phyloP scores from a whole-genome alignment of 1,140 invertebrate species.

The Papilio polytes region DNA sequence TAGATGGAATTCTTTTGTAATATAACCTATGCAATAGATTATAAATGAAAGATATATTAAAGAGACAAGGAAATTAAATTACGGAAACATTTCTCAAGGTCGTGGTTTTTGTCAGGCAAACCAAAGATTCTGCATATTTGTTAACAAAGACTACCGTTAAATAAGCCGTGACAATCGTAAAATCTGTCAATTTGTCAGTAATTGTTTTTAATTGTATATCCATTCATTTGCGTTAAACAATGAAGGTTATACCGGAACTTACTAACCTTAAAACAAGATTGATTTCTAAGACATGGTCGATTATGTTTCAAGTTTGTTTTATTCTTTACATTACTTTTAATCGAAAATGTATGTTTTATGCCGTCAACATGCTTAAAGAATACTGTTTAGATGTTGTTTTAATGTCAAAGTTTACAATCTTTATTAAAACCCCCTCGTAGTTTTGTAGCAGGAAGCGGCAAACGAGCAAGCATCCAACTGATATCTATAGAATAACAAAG shows the following conservation, averaged over 20 bases:
- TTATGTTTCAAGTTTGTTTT: background rate
- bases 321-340: background rate
- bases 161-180: background rate
- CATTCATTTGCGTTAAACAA: constrained; percentile 15
- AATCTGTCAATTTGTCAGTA: background rate
- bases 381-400: too few species aligned
- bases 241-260: constrained; percentile 11
- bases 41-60: background rate
- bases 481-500: background rate
- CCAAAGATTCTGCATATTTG: background rate
- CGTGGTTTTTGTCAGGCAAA: background rate
- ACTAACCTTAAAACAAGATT: background rate
- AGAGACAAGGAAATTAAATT: background rate
- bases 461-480: background rate
- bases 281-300: background rate
- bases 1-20: constrained; percentile 15
- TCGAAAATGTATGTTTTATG: too few species aligned
- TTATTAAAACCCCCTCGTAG: background rate
- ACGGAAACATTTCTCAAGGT: background rate
- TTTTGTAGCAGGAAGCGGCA: background rate
- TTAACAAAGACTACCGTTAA: background rate
- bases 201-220: constrained; percentile 5
- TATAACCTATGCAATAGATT: background rate
- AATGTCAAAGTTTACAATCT: background rate
- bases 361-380: too few species aligned